Evolutionary conservation across 2,888 invertebrate genomes (phyloP).

Genomic region (Acleris holmiana): DNA sequence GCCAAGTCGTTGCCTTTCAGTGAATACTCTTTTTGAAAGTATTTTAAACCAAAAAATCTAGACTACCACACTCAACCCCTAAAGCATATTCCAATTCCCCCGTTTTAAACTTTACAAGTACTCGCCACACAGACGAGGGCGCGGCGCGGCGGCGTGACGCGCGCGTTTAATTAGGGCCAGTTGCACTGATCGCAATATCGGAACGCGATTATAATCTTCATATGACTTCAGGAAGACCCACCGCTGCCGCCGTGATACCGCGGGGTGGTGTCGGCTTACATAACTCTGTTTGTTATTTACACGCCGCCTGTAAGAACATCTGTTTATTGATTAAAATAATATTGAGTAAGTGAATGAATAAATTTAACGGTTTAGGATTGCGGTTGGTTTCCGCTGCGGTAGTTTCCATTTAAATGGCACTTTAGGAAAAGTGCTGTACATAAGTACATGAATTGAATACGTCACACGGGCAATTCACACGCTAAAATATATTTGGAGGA

Average conservation of each 20-base stretch:
- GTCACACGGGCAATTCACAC: too few relatives aligned
- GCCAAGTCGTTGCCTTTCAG: too few relatives aligned
- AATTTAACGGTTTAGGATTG: conserved; percentile 22
- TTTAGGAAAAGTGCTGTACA: too few relatives aligned
- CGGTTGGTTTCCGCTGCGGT: conserved; percentile 15
- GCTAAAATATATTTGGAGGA: too few relatives aligned
- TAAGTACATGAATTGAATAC: too few relatives aligned
- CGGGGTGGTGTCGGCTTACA: conserved; percentile 74
- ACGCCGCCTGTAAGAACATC: conserved; percentile 42
- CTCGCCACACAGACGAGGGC: background rate
- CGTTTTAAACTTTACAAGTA: too few relatives aligned
- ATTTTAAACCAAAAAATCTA: too few relatives aligned
- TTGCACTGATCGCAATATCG: conserved; percentile 81
- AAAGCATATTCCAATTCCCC: too few relatives aligned
- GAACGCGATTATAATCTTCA: conserved; percentile 83
- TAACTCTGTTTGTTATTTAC: conserved; percentile 64
- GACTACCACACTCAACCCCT: too few relatives aligned
- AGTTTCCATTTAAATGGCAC: too few relatives aligned
- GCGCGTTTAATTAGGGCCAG: conserved; percentile 77
- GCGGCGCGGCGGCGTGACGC: conserved; percentile 9
- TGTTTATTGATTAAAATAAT: conserved; percentile 46
- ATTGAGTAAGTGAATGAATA: conserved; percentile 29
- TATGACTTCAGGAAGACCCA: conserved; percentile 83
- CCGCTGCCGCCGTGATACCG: conserved; percentile 70
- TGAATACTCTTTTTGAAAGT: too few relatives aligned